These are phyloP conservation scores for Saturnia japonica DNA, from an alignment of 2,888 invertebrate species.

Conservation along the genomic window DNA sequence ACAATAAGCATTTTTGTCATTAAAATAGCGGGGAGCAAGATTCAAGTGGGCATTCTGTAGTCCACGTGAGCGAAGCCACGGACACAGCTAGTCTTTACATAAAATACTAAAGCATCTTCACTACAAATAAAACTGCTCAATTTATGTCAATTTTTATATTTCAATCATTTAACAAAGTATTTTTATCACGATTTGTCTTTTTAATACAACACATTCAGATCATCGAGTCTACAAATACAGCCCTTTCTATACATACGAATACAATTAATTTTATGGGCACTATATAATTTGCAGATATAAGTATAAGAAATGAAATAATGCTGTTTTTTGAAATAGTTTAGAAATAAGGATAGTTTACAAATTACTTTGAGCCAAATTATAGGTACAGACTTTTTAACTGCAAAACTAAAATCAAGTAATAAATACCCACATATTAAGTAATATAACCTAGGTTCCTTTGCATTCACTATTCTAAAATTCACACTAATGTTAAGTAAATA, in stretches of 20 bases:
- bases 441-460: neutral
- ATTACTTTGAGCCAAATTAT: neutral
- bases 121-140: slow-evolving; percentile 41
- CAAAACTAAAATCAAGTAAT: neutral
- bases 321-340: neutral
- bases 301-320: too few species aligned
- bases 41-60: too few species aligned
- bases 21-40: too few species aligned
- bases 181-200: slow-evolving; percentile 77
- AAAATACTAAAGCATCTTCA: too few species aligned
- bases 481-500: neutral
- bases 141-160: slow-evolving; percentile 59
- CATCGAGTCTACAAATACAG: slow-evolving; percentile 51
- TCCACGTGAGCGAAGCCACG: too few species aligned
- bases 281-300: too few species aligned
- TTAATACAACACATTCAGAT: slow-evolving; percentile 67
- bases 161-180: slow-evolving; percentile 70
- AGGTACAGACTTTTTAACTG: neutral
- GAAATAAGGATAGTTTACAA: neutral
- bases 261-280: slow-evolving; percentile 14
- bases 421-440: neutral
- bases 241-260: slow-evolving; percentile 34
- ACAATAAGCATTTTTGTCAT: too few species aligned
- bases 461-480: slow-evolving; percentile 18
- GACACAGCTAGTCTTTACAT: too few species aligned